Evolutionary conservation across 2,113 vertebrate species (phyloP).

Genomic region (Sciurus niger): DNA sequence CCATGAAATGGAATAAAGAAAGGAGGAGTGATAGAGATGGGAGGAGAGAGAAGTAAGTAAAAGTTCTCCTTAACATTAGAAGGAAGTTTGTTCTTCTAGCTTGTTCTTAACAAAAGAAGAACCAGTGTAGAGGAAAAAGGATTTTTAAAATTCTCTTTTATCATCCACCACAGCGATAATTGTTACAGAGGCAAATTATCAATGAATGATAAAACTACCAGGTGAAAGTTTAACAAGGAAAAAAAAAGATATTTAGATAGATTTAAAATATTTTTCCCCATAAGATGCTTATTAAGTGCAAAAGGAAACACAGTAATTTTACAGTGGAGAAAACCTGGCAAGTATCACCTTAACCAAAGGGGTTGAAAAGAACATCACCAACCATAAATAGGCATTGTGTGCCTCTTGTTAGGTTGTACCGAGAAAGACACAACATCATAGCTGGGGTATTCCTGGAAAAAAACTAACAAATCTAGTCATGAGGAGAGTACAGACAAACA

Average conservation of each 20-base stretch:
- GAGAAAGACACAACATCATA: background rate
- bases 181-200: background rate
- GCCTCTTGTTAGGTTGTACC: background rate
- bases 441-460: background rate
- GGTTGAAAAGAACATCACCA: background rate
- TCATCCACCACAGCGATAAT: background rate
- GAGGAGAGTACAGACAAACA: background rate
- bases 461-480: background rate
- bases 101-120: too few relatives aligned
- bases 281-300: background rate
- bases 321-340: background rate
- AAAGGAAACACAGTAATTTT: background rate
- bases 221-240: background rate
- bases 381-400: background rate
- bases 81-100: too few relatives aligned
- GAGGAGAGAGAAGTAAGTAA: too few relatives aligned
- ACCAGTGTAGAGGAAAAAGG: background rate
- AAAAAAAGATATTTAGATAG: background rate
- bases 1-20: background rate
- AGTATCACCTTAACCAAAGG: background rate
- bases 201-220: background rate
- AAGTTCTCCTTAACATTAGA: too few relatives aligned
- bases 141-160: background rate
- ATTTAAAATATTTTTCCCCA: background rate
- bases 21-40: fast-evolving